A percentile compares a stretch with the other conserved stretches of the same genome.
Evolutionary conservation across 2,888 invertebrate species (phyloP).

Genomic region (Actias luna): DNA sequence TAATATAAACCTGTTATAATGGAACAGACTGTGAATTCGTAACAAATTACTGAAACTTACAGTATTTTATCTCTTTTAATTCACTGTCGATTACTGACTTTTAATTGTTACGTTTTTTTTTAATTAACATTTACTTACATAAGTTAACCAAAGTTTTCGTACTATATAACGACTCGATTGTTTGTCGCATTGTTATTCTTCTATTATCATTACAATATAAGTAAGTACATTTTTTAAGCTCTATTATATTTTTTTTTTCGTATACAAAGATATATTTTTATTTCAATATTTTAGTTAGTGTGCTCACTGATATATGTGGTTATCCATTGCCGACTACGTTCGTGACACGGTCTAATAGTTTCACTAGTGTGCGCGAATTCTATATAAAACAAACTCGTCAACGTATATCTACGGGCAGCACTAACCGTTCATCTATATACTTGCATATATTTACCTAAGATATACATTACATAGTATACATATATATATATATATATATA

Average conservation of each 20-base stretch:
- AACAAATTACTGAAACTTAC: too few species aligned
- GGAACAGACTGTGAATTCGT: too few species aligned
- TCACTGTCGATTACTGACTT: too few species aligned
- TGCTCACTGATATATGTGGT: slow-evolving; percentile 55
- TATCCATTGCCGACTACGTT: slow-evolving; percentile 54
- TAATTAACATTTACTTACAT: too few species aligned
- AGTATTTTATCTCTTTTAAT: too few species aligned
- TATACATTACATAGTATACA: slow-evolving; percentile 79
- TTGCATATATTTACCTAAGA: slow-evolving; percentile 78
- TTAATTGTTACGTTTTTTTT: too few species aligned
- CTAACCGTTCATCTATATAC: slow-evolving; percentile 69
- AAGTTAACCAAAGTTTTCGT: not conserved
- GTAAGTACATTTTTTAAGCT: slow-evolving; percentile 72
- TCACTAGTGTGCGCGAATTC: slow-evolving; percentile 70
- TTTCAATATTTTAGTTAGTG: slow-evolving; percentile 52
- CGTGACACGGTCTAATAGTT: slow-evolving; percentile 58
- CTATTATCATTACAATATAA: slow-evolving; percentile 27
- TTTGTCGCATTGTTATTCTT: slow-evolving; percentile 11
- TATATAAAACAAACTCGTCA: slow-evolving; percentile 42
- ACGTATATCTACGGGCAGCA: slow-evolving; percentile 64
- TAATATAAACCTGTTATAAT: too few species aligned
- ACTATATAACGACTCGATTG: slow-evolving; percentile 11
- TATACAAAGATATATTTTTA: slow-evolving; percentile 73
- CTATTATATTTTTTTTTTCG: slow-evolving; percentile 73
- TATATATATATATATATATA: slow-evolving; percentile 59